Percentiles rank a stretch among this genome's conserved stretches.
phyloP scores from a whole-genome alignment of 2,113 vertebrate genomes.

The Periophthalmodon schlosseri region DNA sequence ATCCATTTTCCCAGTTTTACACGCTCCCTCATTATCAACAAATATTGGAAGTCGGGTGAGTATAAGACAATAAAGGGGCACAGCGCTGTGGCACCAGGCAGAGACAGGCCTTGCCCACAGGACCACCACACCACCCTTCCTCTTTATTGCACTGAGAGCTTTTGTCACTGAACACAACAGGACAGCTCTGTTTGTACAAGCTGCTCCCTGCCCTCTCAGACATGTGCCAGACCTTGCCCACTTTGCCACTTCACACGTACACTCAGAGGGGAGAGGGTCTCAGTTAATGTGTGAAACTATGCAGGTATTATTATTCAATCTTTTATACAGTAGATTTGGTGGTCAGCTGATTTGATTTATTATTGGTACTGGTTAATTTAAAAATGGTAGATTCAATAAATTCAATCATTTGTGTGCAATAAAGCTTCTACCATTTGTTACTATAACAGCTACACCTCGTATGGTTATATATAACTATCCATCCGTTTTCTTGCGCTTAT shows the following conservation, averaged over 20 bases:
- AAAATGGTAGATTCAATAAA: neutral
- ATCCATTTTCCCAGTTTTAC: neutral
- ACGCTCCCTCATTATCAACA: constrained; percentile 19
- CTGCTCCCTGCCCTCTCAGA: constrained; percentile 47
- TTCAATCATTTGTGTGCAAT: no score
- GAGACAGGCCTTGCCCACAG: constrained; percentile 59
- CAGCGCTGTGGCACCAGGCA: constrained; percentile 69
- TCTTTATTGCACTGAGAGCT: constrained; percentile 70
- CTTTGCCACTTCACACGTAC: constrained; percentile 36
- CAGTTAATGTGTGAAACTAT: neutral
- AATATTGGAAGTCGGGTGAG: constrained; percentile 10
- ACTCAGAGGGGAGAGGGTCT: neutral
- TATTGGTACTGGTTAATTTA: neutral
- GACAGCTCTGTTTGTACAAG: constrained; percentile 69
- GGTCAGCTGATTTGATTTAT: no score
- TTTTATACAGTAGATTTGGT: neutral
- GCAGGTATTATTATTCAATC: neutral
- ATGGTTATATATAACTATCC: no score
- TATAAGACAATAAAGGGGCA: constrained; percentile 36
- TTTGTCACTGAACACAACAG: constrained; percentile 72
- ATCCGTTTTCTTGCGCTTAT: no score
- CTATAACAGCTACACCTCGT: no score
- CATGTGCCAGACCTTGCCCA: constrained; percentile 57
- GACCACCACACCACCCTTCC: constrained; percentile 39
- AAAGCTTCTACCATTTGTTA: no score